Base-by-base conservation (phyloP, 2,113 vertebrate species). In the Gadus macrocephalus region DNA sequence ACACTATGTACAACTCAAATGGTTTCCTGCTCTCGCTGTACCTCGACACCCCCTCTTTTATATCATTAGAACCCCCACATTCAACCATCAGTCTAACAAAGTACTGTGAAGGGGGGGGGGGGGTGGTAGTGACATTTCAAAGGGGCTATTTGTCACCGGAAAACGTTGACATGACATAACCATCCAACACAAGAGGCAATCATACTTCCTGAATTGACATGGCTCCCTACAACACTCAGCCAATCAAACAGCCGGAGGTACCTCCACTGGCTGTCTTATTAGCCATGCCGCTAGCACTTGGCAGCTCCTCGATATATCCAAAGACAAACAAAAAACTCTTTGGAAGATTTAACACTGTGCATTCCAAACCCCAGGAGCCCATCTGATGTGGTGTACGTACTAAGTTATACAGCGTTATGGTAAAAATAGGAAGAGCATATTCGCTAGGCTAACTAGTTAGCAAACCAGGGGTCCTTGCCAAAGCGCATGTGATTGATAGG, bases 401-500 rank as follows among this genome's bases (percentile, higher is more conserved):
- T 49, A 11, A 16, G 11, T 22, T 61, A 20, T 5, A 20, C 66
- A 63, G 22, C 5, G 22, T 69, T 73, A 65, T 61, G 49, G 70
- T 56, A 65, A 27, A 72, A 53, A 80, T 35, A 35, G 31, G 58
- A 68, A 69, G 75, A 55, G 60, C 27, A 11, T 68, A 64, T 56
- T 61, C 68, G 73, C 67, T 25, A 65, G 12, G 64, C 59, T 67
- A 79, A 75, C 81, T 70, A 63, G 68, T 67, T 22, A 53, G 55
- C 72, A 27, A 68, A 31, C 74, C 68, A 70, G 62, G 76, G 74
- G 70, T 62, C 31, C 67, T 63, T 65, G 76, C 76, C 76, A 71
- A 73, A 74, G 62, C 31, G 20, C 81, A 85, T 88, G 89, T 94
- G 94, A 96, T 96, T 94, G 93, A 95, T 94, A 90, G 89, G 82